phyloP scores from a whole-genome alignment of 2,888 invertebrate species.

The Alsophila aescularia region DNA sequence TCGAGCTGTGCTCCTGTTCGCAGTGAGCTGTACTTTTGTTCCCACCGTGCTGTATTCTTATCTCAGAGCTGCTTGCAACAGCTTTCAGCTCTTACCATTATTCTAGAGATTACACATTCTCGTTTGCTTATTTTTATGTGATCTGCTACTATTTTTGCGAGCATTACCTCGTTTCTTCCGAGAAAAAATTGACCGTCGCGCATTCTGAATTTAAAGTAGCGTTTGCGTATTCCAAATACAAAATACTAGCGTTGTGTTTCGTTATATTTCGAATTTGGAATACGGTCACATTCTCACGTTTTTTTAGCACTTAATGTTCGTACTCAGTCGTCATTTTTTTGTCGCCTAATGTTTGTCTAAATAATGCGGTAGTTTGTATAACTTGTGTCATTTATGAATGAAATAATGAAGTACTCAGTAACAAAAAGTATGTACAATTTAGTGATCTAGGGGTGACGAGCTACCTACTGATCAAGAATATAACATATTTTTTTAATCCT shows the following conservation, averaged over 20 bases:
- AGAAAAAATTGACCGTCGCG: slow-evolving; percentile 32
- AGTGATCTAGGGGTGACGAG: too few species aligned
- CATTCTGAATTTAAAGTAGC: slow-evolving; percentile 35
- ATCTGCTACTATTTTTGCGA: slow-evolving; percentile 29
- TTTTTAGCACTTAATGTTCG: slow-evolving; percentile 5
- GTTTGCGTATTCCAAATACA: slow-evolving; percentile 31
- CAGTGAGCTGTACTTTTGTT: slow-evolving; percentile 13
- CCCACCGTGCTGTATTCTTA: slow-evolving; percentile 28
- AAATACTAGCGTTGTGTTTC: slow-evolving; percentile 27
- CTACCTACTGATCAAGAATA: too few species aligned
- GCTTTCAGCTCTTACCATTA: slow-evolving; percentile 37
- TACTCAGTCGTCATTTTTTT: neutral
- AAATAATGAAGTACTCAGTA: too few species aligned
- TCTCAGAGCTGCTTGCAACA: slow-evolving; percentile 33
- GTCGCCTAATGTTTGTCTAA: neutral
- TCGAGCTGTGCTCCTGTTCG: slow-evolving; percentile 7
- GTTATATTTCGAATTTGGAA: slow-evolving; percentile 28
- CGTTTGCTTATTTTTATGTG: slow-evolving; percentile 35
- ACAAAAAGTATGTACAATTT: too few species aligned
- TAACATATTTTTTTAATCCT: too few species aligned
- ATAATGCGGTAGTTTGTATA: too few species aligned
- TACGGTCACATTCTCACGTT: slow-evolving; percentile 25
- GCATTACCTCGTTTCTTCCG: slow-evolving; percentile 30
- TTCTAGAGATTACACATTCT: slow-evolving; percentile 28
- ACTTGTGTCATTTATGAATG: too few species aligned